These are phyloP conservation scores for Mionectes macconnelli DNA, from an alignment of 2,113 vertebrate genomes.

Conservation along the genomic window DNA sequence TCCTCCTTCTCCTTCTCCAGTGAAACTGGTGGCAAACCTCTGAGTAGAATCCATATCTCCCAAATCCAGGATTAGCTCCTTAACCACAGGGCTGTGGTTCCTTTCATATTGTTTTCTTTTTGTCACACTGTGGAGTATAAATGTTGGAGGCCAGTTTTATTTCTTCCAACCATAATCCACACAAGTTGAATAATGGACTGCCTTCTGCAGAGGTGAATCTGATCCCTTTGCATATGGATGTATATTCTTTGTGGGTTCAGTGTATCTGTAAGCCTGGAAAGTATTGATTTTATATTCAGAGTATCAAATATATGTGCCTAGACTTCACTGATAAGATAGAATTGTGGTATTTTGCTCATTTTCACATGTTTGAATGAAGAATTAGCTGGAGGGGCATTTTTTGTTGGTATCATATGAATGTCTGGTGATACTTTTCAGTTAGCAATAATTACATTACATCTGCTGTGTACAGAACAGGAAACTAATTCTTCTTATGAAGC, in stretches of 20 bases:
- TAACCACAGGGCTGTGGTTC: neutral
- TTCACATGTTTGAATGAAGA: slow-evolving; percentile 8
- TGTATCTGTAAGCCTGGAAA: neutral
- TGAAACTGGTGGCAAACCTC: slow-evolving; percentile 17
- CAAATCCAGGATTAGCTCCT: neutral
- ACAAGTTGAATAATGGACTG: neutral
- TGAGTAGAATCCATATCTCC: neutral
- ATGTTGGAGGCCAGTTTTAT: neutral
- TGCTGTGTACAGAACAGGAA: slow-evolving; percentile 38
- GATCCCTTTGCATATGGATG: neutral
- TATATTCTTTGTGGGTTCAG: neutral
- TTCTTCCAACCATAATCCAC: neutral
- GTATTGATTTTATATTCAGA: neutral
- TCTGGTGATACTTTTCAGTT: slow-evolving; percentile 20
- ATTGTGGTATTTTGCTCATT: neutral
- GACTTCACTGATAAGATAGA: slow-evolving; percentile 3
- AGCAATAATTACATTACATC: slow-evolving; percentile 63
- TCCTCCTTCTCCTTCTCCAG: neutral
- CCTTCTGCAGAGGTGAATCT: neutral
- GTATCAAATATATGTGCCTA: neutral
- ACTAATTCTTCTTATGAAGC: neutral
- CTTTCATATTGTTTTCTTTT: slow-evolving; percentile 3
- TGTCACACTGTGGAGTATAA: neutral
- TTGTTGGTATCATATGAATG: neutral
- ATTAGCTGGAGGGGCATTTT: slow-evolving; percentile 31